Evolutionary conservation across 2,113 vertebrate genomes (phyloP).

Genomic region (Pavo muticus): DNA sequence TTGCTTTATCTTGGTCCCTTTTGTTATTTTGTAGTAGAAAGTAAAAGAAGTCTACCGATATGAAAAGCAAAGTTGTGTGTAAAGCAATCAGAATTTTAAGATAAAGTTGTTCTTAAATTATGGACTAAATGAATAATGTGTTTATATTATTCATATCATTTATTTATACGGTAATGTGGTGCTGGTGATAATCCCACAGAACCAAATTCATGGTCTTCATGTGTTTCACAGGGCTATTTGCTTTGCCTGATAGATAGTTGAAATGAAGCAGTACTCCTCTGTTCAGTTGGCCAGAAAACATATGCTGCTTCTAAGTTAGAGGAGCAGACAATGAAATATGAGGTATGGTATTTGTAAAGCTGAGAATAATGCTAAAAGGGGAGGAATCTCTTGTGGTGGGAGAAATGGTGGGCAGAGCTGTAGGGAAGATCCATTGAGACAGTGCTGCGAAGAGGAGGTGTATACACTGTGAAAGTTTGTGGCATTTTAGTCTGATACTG

Average conservation of each 20-base stretch:
- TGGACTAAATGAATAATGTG: background rate
- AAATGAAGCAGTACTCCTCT: background rate
- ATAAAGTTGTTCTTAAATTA: background rate
- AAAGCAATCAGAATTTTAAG: background rate
- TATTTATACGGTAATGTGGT: background rate
- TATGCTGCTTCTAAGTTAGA: background rate
- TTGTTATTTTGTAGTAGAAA: background rate
- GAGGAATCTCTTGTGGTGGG: background rate
- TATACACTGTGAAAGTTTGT: accelerated
- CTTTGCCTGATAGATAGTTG: background rate
- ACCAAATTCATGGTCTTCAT: background rate
- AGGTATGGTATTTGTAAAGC: background rate
- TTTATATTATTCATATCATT: background rate
- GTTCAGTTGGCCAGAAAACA: background rate
- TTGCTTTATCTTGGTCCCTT: background rate
- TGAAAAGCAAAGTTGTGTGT: background rate
- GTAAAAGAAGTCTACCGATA: background rate
- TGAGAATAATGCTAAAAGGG: background rate
- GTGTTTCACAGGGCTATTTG: background rate
- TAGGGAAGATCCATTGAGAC: background rate
- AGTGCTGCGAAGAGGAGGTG: background rate
- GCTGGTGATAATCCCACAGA: background rate
- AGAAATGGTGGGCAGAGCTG: background rate
- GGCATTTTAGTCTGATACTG: background rate
- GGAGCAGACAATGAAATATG: background rate